Evolutionary conservation across 2,888 invertebrate species (phyloP), one percentile per base, ranked within the genome.

Genomic region (Zootermopsis nevadensis): DNA sequence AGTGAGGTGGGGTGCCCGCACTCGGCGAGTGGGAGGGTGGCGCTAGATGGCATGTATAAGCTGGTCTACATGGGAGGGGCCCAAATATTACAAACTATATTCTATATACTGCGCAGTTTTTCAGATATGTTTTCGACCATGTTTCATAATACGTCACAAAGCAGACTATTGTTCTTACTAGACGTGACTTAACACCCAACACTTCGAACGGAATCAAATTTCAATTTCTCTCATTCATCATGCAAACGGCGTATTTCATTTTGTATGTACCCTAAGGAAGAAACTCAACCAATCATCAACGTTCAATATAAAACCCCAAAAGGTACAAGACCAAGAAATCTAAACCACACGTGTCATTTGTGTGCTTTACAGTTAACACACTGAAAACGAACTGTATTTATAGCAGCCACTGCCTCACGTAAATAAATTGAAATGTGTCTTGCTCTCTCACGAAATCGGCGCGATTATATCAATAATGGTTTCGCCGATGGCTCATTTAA

Each of bases 11-110:
- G 80, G 60, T n/a, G 33, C 66, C 42, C 35, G 66, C 53, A 35
- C 72, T 38, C 33, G 80, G 66, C n/a, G 74, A 60, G 60, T 48
- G 72, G 80, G 53, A 31, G 80, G 82, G 66, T 30, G 79, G 79
- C 60, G 80, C 80, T 22, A 48, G 74, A 80, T 53, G 72, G 77
- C 67, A 66, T 66, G 67, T 66, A 81, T 77, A 77, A 77, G 76
- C 42, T 33, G 55, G 53, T 31, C 24, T 55, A 27, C 22, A 19
- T 55, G 79, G 79, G 79, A 79, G 79, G 66, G 79, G 79, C 48
- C 79, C 79, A 79, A 60, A 60, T 38, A 27, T 66, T 79, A 22
- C 79, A 66, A 24, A 4, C 79, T 4, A 35, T 38, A 60, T 60
- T 60, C 27, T 10, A 15, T 27, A 60, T 60, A 60, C 3, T 60